Evolutionary conservation across 2,888 invertebrate species (phyloP), one percentile per base, ranked within the genome.

Genomic region (Gryllus longicercus): DNA sequence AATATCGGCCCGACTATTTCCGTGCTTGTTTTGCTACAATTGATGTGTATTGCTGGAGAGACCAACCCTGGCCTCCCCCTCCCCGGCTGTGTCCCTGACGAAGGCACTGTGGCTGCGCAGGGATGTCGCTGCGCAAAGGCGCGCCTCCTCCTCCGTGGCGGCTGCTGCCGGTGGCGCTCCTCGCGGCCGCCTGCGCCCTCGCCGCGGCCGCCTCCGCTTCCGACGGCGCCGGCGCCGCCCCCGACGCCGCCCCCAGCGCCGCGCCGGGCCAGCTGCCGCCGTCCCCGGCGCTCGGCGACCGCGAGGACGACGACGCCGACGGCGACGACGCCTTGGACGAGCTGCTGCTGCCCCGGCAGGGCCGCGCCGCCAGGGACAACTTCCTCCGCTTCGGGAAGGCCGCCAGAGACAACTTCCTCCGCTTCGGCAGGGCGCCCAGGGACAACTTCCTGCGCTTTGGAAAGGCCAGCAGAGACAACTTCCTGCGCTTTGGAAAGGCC

Each of bases 301-400:
- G 5, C 25, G 25, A 5, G 1, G 16, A n/a, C 16, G 82, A 80
- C 84, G 84, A n/a, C 82, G 84, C 75, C 78, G 80, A 82, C 78
- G 76, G 84, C 25, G 81, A 83, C 51, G 84, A 14, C 82, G 84
- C 75, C 78, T 80, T 16, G 81, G 74, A 75, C 38, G 79, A 21
- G 79, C 80, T 75, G 80, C 79, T 75, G n/a, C 81, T 82, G 81
- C 81, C 82, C 50, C 74, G 83, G 14, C 75, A 82, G n/a, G 83
- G 82, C 2, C 78, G 82, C 14, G 63, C 63, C n/a, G 63, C 16
- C 21, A 16, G 49, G 18, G 76, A 76, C 18, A 76, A 38, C 76
- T 18, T 76, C 78, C 38, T 51, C 14, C 63, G 78, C 23, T 63
- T 78, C 38, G 78, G 63, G 38, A 51, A 63, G 12, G 78, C 21